Evolutionary conservation across 1,140 invertebrate species (phyloP).

Genomic region (Drosophila punjabiensis): DNA sequence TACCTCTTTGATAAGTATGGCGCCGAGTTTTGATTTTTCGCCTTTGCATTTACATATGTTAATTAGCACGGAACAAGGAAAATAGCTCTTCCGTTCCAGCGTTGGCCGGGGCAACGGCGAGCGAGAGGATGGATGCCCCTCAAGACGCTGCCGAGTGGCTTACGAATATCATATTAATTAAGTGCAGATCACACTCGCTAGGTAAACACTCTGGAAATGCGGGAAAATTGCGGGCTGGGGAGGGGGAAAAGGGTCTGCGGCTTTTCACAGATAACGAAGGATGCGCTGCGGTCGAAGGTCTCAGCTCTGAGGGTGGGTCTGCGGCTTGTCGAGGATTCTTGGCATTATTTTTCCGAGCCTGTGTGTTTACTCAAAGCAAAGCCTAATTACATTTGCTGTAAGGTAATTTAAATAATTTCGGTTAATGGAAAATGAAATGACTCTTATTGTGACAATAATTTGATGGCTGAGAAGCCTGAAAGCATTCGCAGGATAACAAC

Average conservation of each 20-base stretch:
- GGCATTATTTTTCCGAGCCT: slow-evolving; percentile 25
- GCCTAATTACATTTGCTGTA: slow-evolving; percentile 39
- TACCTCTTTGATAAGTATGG: slow-evolving; percentile 35
- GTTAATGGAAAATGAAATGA: slow-evolving; percentile 30
- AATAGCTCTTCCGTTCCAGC: slow-evolving; percentile 3
- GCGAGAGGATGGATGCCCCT: slow-evolving; percentile 8
- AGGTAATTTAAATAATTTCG: slow-evolving; percentile 28
- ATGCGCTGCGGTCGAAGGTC: slow-evolving; percentile 18
- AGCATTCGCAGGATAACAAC: slow-evolving; percentile 17
- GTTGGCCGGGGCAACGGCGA: slow-evolving; percentile 51
- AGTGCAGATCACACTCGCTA: slow-evolving; percentile 63
- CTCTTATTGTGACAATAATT: slow-evolving; percentile 33
- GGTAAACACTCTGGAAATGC: slow-evolving; percentile 38
- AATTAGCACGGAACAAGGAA: slow-evolving; percentile 71
- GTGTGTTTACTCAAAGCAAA: slow-evolving; percentile 33
- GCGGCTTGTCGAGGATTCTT: slow-evolving; percentile 38
- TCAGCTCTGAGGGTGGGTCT: slow-evolving; percentile 18
- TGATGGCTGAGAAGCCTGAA: slow-evolving; percentile 4
- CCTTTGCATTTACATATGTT: slow-evolving; percentile 80
- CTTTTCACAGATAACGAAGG: slow-evolving; percentile 46
- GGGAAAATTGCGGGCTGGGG: neutral
- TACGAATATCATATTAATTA: slow-evolving; percentile 60
- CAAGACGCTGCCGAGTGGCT: slow-evolving; percentile 47
- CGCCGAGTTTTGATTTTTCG: slow-evolving; percentile 69
- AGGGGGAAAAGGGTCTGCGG: slow-evolving; percentile 18